Evolutionary conservation across 2,113 vertebrate genomes (phyloP), one percentile per base, ranked within the genome.

Genomic region (Cavia aperea): DNA sequence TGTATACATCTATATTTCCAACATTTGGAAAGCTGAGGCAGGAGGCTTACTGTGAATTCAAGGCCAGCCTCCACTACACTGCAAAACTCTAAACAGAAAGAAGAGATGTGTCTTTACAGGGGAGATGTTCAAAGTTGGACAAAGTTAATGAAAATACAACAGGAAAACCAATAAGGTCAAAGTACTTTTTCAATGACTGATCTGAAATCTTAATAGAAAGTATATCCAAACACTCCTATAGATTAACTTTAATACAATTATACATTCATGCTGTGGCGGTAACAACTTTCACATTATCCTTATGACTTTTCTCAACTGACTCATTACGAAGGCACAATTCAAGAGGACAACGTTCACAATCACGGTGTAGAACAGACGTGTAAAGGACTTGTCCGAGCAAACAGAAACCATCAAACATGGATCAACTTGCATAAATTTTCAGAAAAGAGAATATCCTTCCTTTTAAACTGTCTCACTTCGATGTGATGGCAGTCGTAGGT

Each of bases 241-340:
- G 60, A 92, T 96, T 95, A 84, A 36, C 95, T 96, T 97, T 96
- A 97, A 96, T 96, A 91, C 16, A 88, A 58, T 33, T 83, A 58
- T 91, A 96, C 92, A 95, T 90, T 97, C 95, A 97, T 93, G 96
- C 82, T 89, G 39, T 96, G 96, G 94, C 26, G 49, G 63, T 86
- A 96, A 94, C 90, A 96, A 94, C 87, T 96, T 95, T 87, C 86
- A 96, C 91, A 96, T 58, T 93, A 95, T 96, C 91, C 94, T 90
- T 94, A 96, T 72, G 79, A 95, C 95, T 92, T 97, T 97, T 96
- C 95, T 96, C 94, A 92, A 33, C 95, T 95, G 95, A 96, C 95
- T 96, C 87, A 95, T 92, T 89, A 97, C 90, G 97, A 97, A 96
- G 91, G 95, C 96, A 97, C 96, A 96, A 92, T 96, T 93, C 90